phyloP scores from a whole-genome alignment of 2,797 vertebrate genomes.

The Myotis pilosus region DNA sequence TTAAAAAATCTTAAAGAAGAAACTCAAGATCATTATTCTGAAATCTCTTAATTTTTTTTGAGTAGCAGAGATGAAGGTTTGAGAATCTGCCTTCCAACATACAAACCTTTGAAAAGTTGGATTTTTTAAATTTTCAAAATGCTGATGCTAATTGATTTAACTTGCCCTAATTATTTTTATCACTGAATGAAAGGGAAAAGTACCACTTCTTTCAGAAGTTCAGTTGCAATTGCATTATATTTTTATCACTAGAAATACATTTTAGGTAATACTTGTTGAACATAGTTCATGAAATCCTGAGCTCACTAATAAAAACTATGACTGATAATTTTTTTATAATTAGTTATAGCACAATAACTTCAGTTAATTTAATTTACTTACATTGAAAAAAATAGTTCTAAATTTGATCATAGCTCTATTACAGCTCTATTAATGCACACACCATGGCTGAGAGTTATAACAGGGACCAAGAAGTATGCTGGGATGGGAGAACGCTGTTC shows the following conservation, averaged over 20 bases:
- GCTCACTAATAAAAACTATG: slow-evolving; percentile 19
- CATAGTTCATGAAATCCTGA: slow-evolving; percentile 32
- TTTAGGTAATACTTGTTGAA: neutral
- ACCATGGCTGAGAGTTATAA: neutral
- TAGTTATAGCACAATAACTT: slow-evolving; percentile 31
- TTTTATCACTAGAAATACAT: neutral
- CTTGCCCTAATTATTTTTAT: slow-evolving; percentile 24
- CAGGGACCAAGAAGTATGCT: neutral
- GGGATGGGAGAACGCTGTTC: neutral
- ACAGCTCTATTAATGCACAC: neutral
- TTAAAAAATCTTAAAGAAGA: neutral
- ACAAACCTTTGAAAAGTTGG: slow-evolving; percentile 27
- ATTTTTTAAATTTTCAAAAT: slow-evolving; percentile 21
- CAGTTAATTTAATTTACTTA: slow-evolving; percentile 43
- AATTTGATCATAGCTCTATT: slow-evolving; percentile 4
- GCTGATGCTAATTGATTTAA: neutral
- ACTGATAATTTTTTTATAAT: neutral
- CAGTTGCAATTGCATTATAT: neutral
- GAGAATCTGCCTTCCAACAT: neutral
- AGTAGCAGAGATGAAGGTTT: neutral
- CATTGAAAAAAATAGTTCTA: neutral
- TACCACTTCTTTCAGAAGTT: slow-evolving; percentile 35
- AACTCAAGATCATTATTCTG: neutral
- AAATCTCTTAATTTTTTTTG: neutral
- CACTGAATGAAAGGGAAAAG: slow-evolving; percentile 32